Base-by-base conservation (phyloP, 37 sponge, comb jelly and placozoan genomes). In the Ianthella basta region DNA sequence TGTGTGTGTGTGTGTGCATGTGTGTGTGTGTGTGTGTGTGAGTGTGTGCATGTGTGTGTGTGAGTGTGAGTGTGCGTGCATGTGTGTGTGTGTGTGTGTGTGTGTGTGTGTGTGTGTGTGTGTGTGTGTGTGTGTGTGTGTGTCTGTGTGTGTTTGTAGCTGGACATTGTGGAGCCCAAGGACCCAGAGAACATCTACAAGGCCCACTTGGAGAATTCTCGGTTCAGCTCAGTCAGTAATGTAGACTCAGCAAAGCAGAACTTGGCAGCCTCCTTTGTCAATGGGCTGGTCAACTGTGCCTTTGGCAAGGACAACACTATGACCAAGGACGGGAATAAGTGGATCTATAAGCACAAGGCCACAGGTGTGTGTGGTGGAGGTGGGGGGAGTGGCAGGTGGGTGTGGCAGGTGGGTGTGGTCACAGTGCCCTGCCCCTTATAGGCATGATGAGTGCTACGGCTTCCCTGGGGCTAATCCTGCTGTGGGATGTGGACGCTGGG, bases 91-190 rank as follows among this genome's bases (percentile, higher is more conserved):
- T n/a, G n/a, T n/a, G n/a, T n/a, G n/a, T n/a, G 50, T 44, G 50
- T 44, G 50, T 44, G 50, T 44, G 50, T 44, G 50, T 8, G 8
- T 44, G 50, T 8, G 8, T 3, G 8, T 44, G 50, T 44, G 50
- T 44, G 8, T 44, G 8, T 44, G 8, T 8, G 8, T 44, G 8
- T 8, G 50, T 44, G 8, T 8, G 8, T 10, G 8, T 8, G 8
- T 44, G 8, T 8, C 3, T 44, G 8, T 8, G 3, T 44, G 8
- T 8, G 8, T 66, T 37, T 65, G 14, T 55, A 97, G 95, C 84
- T 98, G 84, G 99, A 98, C 83, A 98, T 98, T 73, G 92, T 98
- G 92, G 99, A 98, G 77, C 99, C 99, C 21, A 98, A 98, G 85
- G 86, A 92, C 30, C 99, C 99, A 59, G 99, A 98, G 67, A 95